Conservation (phyloP, 2,113 vertebrate species). For the Puffinus mauretanicus region DNA sequence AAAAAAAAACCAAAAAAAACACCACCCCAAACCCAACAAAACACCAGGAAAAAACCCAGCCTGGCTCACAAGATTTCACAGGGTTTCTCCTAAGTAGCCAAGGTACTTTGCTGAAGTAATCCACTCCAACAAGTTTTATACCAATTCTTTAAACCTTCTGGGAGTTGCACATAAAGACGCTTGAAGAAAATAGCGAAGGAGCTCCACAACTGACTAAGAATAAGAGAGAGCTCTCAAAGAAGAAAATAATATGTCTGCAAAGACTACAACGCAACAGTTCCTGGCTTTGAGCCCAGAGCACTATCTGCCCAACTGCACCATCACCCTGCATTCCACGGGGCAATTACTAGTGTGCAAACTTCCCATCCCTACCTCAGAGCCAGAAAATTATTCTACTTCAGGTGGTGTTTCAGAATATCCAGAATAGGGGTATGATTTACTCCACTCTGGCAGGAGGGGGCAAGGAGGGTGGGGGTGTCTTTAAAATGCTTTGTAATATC, state of each 20-base stretch:
- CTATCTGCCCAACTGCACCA: neutral
- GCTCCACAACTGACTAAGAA: neutral
- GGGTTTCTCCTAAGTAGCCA: neutral
- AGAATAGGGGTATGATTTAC: neutral
- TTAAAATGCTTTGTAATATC: neutral
- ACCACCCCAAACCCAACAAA: neutral
- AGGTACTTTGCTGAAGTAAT: neutral
- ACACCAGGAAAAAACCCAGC: fast-evolving
- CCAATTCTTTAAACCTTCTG: neutral
- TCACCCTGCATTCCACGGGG: neutral
- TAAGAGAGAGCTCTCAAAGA: neutral
- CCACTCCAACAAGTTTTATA: neutral
- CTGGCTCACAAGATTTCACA: neutral
- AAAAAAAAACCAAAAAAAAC: no score
- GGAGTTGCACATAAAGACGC: neutral
- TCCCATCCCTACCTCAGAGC: neutral
- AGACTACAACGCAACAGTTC: neutral
- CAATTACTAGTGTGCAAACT: neutral
- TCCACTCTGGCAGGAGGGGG: neutral
- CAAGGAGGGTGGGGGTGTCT: neutral
- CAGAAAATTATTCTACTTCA: neutral
- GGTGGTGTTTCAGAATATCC: neutral
- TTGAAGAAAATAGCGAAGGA: neutral
- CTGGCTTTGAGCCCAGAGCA: neutral
- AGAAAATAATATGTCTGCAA: neutral